These are phyloP conservation scores for Pampusana beccarii DNA, from an alignment of 2,113 vertebrate genomes.

Conservation along the genomic window DNA sequence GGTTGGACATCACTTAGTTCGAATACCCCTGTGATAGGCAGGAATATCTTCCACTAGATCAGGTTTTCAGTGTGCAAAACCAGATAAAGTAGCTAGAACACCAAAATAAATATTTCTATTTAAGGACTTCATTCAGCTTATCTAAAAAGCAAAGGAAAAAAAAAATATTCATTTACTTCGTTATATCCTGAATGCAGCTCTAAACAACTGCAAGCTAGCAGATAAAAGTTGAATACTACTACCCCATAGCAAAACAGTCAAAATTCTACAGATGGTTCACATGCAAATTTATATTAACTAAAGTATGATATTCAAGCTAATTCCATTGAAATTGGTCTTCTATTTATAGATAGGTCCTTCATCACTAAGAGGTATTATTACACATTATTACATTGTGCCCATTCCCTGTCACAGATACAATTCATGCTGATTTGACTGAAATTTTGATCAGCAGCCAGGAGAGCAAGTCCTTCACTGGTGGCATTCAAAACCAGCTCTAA, in stretches of 20 bases:
- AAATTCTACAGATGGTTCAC: neutral
- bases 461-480: neutral
- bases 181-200: neutral
- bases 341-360: neutral
- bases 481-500: neutral
- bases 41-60: neutral
- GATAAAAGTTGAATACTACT: neutral
- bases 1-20: neutral
- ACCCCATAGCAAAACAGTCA: neutral
- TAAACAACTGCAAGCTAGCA: neutral
- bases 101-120: neutral
- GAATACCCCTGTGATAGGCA: neutral
- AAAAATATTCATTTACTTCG: neutral
- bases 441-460: conserved; percentile 5
- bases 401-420: neutral
- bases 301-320: neutral
- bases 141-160: neutral
- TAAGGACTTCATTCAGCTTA: neutral
- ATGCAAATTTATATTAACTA: neutral
- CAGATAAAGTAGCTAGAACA: neutral
- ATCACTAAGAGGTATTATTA: neutral
- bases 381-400: neutral
- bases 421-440: neutral
- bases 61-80: neutral
- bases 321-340: neutral